phyloP scores from a whole-genome alignment of 53 echinoderm and acorn worm genomes.

The Hippasteria phrygiana region DNA sequence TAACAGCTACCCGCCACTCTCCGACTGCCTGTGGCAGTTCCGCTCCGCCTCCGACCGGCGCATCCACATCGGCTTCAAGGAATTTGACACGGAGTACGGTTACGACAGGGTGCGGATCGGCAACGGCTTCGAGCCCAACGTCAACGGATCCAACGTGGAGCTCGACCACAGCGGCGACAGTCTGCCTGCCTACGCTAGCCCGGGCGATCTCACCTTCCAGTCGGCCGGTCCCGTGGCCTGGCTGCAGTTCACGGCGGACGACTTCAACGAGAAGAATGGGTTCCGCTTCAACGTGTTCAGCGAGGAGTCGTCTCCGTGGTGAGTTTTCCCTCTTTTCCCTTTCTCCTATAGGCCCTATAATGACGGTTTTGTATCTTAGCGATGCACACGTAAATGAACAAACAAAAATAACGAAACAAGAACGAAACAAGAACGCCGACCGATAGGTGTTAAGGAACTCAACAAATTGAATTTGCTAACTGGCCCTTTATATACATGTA shows the following conservation, averaged over 20 bases:
- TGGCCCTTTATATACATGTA: no score
- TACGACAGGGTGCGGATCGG: slow-evolving; percentile 30
- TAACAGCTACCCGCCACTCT: slow-evolving; percentile 38
- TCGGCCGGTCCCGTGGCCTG: slow-evolving; percentile 62
- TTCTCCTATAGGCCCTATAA: neutral
- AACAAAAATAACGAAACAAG: no score
- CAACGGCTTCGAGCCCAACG: slow-evolving; percentile 57
- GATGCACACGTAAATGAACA: no score
- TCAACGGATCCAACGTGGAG: slow-evolving; percentile 40
- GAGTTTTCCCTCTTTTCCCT: neutral
- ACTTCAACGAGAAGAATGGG: slow-evolving; percentile 45
- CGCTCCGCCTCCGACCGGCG: slow-evolving; percentile 72
- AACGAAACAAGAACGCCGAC: no score
- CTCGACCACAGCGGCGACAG: slow-evolving; percentile 51
- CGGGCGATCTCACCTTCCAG: slow-evolving; percentile 5
- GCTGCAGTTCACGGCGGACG: slow-evolving; percentile 66
- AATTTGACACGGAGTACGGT: slow-evolving; percentile 69
- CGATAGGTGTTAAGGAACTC: no score
- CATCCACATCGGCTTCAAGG: slow-evolving; percentile 71
- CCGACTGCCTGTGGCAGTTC: slow-evolving; percentile 73
- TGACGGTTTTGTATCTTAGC: no score
- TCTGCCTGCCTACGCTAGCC: slow-evolving; percentile 6
- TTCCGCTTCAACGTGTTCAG: slow-evolving; percentile 58
- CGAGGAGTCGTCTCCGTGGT: slow-evolving; percentile 46
- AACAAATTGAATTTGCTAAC: no score